These are phyloP conservation scores for Nematopogon swammerdamellus DNA, from an alignment of 2,888 invertebrate genomes.

Conservation along the genomic window DNA sequence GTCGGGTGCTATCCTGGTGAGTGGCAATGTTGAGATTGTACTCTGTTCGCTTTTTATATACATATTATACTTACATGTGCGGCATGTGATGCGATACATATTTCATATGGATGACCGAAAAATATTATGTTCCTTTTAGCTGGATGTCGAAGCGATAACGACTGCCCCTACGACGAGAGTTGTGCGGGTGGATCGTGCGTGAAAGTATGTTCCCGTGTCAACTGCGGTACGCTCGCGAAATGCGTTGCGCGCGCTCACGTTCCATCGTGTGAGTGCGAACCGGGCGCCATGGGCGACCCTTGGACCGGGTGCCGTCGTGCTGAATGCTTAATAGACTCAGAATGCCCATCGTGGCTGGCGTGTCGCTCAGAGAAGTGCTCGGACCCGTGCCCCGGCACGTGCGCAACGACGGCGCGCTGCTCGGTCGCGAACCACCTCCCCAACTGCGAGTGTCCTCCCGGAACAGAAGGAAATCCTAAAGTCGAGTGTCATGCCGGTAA, in stretches of 20 bases:
- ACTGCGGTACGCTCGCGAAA: conserved; percentile 76
- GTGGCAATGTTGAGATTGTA: too few relatives aligned
- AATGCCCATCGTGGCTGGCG: conserved; percentile 76
- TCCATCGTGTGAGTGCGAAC: conserved; percentile 74
- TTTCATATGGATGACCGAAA: too few relatives aligned
- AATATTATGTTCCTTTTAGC: too few relatives aligned
- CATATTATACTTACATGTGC: too few relatives aligned
- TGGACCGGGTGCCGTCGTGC: conserved; percentile 72
- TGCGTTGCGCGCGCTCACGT: conserved; percentile 77
- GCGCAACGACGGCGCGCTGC: conserved; percentile 75
- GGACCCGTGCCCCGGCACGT: conserved; percentile 82
- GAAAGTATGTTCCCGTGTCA: conserved; percentile 74
- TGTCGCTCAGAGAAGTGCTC: conserved; percentile 76
- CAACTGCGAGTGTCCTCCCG: conserved; percentile 78
- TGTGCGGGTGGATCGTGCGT: conserved; percentile 80
- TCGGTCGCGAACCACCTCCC: conserved; percentile 73
- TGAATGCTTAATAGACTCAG: conserved; percentile 72
- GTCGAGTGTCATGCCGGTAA: conserved; percentile 61
- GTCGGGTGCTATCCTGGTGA: conserved; percentile 71
- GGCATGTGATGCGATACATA: too few relatives aligned
- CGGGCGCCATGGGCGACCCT: conserved; percentile 76
- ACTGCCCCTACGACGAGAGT: conserved; percentile 77
- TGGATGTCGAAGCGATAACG: conserved; percentile 81
- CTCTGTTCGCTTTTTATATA: too few relatives aligned
- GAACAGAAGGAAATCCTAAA: conserved; percentile 75